Base-by-base conservation (phyloP, 2,797 vertebrate genomes). In the Platyrinchus mystaceus region DNA sequence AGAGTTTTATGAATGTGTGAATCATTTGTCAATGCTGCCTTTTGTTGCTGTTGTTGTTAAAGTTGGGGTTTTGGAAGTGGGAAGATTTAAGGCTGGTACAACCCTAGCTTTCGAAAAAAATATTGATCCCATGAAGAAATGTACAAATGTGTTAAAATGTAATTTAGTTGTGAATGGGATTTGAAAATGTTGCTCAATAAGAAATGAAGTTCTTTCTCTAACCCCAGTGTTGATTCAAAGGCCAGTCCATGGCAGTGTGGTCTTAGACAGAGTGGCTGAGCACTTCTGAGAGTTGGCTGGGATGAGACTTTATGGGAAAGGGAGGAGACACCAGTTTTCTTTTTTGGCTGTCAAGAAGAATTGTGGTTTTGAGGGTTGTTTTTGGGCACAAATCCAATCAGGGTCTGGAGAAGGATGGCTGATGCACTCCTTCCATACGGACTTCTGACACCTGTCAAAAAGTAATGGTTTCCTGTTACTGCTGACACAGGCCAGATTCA, bases 1-100 rank as follows among this genome's bases (percentile, higher is more conserved):
- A 89, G 89, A 90, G 55, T 96, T 97, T 97, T 97, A 95, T 95
- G 95, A 90, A 91, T 43, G 63, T 81, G 39, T 87, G 76, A 85
- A 77, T 91, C 19, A 80, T 80, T 95, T 73, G 68, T 62, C 62
- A 78, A 69, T 30, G 67, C 64, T 89, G 52, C 43, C 34, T 66
- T 50, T 30, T 39, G 62, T n/a, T 18, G 74, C 46, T 62, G 52
- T 20, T 74, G 58, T 52, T 5, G 1, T 46, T 36, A 9, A 73
- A 47, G 18, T 34, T 74, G 34, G 6, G 5, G 4, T 12, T 56
- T 83, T 69, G 30, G 20, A 49, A 63, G 2, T 32, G 4, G 7
- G 34, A 68, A 67, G 12, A 68, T n/a, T 43, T 67, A 77, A 79
- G 71, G 21, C 64, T 59, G 37, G 10, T 50, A 26, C 56, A 73